Percentiles rank a stretch among this genome's conserved stretches.
These are phyloP conservation scores for Diglossa cyanea DNA, from an alignment of 2,797 vertebrate genomes.

Conservation along the genomic window DNA sequence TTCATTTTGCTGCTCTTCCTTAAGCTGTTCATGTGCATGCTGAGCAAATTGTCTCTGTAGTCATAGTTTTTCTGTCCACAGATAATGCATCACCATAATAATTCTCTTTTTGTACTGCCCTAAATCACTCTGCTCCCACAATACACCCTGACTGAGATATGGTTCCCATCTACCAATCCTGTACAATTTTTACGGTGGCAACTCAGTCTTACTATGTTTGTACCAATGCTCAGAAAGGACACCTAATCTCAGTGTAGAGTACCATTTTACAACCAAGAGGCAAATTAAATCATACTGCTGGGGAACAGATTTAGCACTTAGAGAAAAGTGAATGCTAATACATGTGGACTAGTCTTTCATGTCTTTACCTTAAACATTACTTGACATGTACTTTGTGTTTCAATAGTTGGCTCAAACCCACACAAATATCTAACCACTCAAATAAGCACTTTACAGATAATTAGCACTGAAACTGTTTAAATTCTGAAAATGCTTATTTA, in stretches of 20 bases:
- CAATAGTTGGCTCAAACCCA: neutral
- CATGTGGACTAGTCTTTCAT: neutral
- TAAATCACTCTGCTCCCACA: neutral
- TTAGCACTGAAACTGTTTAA: neutral
- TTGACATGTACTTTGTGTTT: neutral
- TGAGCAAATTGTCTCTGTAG: neutral
- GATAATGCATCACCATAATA: neutral
- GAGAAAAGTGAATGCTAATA: neutral
- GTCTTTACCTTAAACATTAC: neutral
- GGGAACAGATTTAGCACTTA: neutral
- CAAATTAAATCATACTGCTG: neutral
- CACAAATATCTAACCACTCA: neutral
- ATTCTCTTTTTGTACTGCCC: neutral
- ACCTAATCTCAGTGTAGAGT: neutral
- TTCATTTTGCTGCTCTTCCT: neutral
- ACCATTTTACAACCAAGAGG: neutral
- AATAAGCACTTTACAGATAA: neutral
- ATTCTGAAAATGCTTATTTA: neutral
- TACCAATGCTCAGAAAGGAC: neutral
- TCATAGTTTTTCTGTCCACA: neutral
- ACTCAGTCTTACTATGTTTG: neutral
- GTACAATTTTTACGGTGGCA: neutral
- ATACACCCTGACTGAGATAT: neutral
- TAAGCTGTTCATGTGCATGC: neutral
- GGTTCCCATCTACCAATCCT: neutral